Conservation (phyloP, 2,888 invertebrate genomes). For the Tubiluchus corallicola region DNA sequence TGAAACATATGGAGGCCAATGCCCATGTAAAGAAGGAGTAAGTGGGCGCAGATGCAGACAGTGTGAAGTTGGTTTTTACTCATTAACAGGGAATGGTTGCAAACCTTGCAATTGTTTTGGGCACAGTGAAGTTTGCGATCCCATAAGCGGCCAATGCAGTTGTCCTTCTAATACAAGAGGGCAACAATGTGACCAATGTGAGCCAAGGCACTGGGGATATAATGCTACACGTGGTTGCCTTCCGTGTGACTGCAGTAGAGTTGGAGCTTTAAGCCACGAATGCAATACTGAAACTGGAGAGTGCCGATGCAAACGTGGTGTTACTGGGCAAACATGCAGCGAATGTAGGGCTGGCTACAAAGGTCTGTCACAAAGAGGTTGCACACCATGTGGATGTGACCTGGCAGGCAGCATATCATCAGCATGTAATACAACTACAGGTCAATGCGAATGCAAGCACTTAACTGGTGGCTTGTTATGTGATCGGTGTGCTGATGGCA, state of each 20-base stretch:
- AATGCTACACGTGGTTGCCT: not conserved
- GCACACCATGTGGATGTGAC: slow-evolving; percentile 46
- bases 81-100: slow-evolving; percentile 55
- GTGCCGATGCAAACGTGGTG: not conserved
- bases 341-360: not conserved
- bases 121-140: slow-evolving; percentile 13
- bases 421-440: slow-evolving; percentile 26
- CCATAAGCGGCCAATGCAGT: slow-evolving; percentile 20
- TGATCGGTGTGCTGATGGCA: slow-evolving; percentile 24
- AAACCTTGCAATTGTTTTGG: slow-evolving; percentile 41
- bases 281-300: not conserved
- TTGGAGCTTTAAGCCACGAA: not conserved
- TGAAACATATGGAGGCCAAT: slow-evolving; percentile 1
- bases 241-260: not conserved
- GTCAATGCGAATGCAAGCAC: slow-evolving; percentile 30
- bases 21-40: slow-evolving; percentile 44
- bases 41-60: slow-evolving; percentile 61
- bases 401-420: slow-evolving; percentile 21
- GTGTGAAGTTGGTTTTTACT: slow-evolving; percentile 70
- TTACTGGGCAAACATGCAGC: not conserved
- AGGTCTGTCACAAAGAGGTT: slow-evolving; percentile 36
- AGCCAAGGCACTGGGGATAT: slow-evolving; percentile 19
- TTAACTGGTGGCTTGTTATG: slow-evolving; percentile 29
- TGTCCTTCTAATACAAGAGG: slow-evolving; percentile 24
- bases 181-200: slow-evolving; percentile 21